Conservation (phyloP, 2,113 vertebrate species). For the Okapia johnstoni region DNA sequence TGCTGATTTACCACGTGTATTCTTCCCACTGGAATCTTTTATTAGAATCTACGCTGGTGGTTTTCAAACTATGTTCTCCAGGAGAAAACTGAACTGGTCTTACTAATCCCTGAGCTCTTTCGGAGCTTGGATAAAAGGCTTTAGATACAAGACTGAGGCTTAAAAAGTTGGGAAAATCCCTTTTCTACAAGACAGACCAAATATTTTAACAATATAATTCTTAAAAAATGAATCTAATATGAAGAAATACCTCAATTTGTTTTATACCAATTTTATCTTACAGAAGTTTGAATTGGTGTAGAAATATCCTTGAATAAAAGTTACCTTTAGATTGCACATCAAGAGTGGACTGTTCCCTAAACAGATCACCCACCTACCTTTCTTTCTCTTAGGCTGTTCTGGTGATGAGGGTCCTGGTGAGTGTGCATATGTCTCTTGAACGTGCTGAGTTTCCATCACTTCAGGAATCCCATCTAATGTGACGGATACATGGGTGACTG, state of each 20-base stretch:
- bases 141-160: neutral
- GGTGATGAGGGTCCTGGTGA: slow-evolving; percentile 78
- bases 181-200: neutral
- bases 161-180: neutral
- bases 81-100: neutral
- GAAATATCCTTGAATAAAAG: slow-evolving; percentile 14
- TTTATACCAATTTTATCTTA: neutral
- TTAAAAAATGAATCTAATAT: neutral
- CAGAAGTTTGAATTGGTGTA: neutral
- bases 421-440: slow-evolving; percentile 77
- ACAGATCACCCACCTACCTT: slow-evolving; percentile 80
- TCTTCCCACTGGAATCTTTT: neutral
- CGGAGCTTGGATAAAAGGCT: neutral
- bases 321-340: neutral
- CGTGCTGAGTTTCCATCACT: slow-evolving; percentile 84
- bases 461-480: slow-evolving; percentile 89
- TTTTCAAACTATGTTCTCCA: neutral
- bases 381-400: slow-evolving; percentile 89
- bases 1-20: neutral
- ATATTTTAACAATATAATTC: neutral
- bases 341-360: neutral
- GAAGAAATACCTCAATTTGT: slow-evolving; percentile 1
- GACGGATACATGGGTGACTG: slow-evolving; percentile 90
- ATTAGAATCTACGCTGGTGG: neutral
- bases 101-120: neutral